Evolutionary conservation across 1,140 invertebrate species (phyloP).

Genomic region (Diploscapter pachys): DNA sequence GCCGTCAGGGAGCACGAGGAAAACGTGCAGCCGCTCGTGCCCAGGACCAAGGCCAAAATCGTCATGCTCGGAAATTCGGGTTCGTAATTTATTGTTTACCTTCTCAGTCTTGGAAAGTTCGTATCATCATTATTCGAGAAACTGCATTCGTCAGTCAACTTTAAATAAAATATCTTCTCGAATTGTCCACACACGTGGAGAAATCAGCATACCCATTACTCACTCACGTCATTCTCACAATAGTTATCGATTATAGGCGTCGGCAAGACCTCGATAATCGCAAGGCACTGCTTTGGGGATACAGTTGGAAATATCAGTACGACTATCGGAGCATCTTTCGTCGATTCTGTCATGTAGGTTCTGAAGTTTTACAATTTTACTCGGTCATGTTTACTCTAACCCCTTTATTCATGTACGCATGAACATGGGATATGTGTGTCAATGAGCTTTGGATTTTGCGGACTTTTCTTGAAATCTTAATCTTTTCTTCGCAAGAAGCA

Average conservation of each 20-base stretch:
- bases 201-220: background rate
- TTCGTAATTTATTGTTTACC: background rate
- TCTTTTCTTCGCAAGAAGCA: no score
- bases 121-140: background rate
- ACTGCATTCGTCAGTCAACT: background rate
- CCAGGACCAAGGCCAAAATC: constrained; percentile 20
- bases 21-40: background rate
- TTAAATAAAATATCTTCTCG: background rate
- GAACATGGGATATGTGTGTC: no score
- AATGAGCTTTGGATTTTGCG: no score
- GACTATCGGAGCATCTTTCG: constrained; percentile 36
- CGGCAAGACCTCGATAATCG: constrained; percentile 37
- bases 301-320: constrained; percentile 15
- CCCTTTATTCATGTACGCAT: no score
- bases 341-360: constrained; percentile 16
- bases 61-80: constrained; percentile 24
- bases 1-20: constrained; percentile 27
- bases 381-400: no score
- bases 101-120: background rate
- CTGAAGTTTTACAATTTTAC: background rate
- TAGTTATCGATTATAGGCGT: constrained; percentile 19
- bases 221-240: background rate
- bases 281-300: constrained; percentile 23
- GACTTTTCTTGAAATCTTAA: constrained; percentile 11
- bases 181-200: background rate